These are phyloP conservation scores for Oryzias dopingdopingensis DNA, from an alignment of 2,797 vertebrate genomes.

Conservation along the genomic window DNA sequence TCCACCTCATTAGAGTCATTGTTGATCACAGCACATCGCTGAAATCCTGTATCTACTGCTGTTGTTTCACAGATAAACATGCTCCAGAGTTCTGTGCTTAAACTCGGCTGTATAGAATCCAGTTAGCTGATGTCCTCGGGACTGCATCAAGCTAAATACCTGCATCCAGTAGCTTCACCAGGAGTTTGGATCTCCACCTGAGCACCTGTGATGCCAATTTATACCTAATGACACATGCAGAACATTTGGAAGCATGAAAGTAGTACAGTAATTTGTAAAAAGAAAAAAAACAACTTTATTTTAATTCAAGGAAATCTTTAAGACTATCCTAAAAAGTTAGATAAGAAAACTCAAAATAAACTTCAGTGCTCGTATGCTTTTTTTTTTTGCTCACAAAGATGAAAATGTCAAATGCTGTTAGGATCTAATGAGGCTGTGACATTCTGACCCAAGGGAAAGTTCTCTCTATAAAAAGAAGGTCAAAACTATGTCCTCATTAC, in stretches of 20 bases:
- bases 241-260: constrained; percentile 4
- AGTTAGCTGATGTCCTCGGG: constrained; percentile 13
- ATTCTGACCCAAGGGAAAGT: constrained; percentile 42
- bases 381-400: constrained; percentile 27
- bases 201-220: constrained; percentile 1
- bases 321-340: background rate
- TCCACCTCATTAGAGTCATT: constrained; percentile 15
- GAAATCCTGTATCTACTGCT: background rate
- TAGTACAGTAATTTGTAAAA: too few relatives aligned
- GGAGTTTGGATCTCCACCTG: constrained; percentile 19
- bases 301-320: too few relatives aligned
- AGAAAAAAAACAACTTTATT: too few relatives aligned
- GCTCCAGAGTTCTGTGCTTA: constrained; percentile 26
- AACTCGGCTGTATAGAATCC: constrained; percentile 25
- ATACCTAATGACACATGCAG: background rate
- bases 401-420: constrained; percentile 54
- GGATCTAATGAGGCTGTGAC: constrained; percentile 48
- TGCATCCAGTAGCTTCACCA: constrained; percentile 15
- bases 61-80: constrained; percentile 20
- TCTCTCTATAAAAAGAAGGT: constrained; percentile 43
- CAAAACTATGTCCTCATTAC: constrained; percentile 24
- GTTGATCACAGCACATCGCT: constrained; percentile 2
- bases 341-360: constrained; percentile 5
- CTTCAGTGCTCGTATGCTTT: constrained; percentile 9
- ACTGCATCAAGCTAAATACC: constrained; percentile 23